A percentile compares a stretch with the other conserved stretches of the same genome.
Conservation (phyloP, 2,113 vertebrate genomes). For the human (Homo sapiens) region GRCh38 chr4:135034001-135034500, state of each 20-base stretch:
- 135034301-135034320: background rate
- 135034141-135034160: background rate
- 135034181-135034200: background rate
- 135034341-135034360: background rate
- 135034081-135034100: background rate
- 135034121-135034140: background rate
- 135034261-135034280: background rate
- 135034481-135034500: background rate
- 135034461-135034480: background rate
- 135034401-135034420: background rate
- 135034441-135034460: background rate
- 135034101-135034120: background rate
- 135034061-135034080: background rate
- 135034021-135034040: no score
- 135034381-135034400: background rate
- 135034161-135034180: background rate
- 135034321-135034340: rapidly evolving
- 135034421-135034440: background rate
- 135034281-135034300: background rate
- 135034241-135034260: background rate
- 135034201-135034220: background rate
- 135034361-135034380: background rate
- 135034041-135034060: no score
- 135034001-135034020: background rate
- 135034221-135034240: background rate